Base-by-base conservation (phyloP, 1,140 invertebrate genomes). In the Philopotamus ludificatus region DNA sequence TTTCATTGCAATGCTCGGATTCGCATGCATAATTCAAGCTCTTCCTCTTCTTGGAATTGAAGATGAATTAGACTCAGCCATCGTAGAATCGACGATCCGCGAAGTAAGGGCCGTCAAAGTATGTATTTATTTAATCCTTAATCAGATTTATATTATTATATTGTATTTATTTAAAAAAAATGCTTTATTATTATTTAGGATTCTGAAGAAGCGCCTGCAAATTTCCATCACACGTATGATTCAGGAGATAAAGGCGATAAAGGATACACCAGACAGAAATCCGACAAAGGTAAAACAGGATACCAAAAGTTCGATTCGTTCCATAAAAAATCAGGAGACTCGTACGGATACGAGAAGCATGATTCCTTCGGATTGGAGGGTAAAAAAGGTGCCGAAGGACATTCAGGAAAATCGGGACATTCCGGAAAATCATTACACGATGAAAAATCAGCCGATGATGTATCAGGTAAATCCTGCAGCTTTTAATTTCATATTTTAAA, bases 301-400 rank as follows among this genome's bases (percentile, higher is more conserved):
- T 89, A 88, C 79, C 86, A 88, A 73, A 84, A 83, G 66, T 85
- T 85, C 67, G 87, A 88, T 72, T 86, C 85, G 41, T 89, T 82
- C 75, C 87, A 89, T 76, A 88, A 88, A 74, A 86, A 85, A 72
- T 83, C 84, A 16, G 86, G 86, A 1, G 87, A 89, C 74, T 82
- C 85, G 72, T 88, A 87, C 72, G 87, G 85, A 47, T 86, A 86
- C 67, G 85, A 88, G 74, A 83, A 85, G 70, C 82, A 87, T 72
- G 82, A 83, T 18, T 82, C 83, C 28, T 88, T 76, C 71, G 87
- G 87, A 9, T 70, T 71, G 9, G 78, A 77, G 10, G 69, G 81
- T 10, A 72, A 81, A 44, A 72, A 72, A 20, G 74, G 71, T 12
- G 69, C 74, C 23, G 69, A 53, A 25, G 75, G 26, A 1, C 16